Evolutionary conservation across 2,797 vertebrate species (phyloP), one percentile per base, ranked within the genome.

Genomic region (Agapornis canus): DNA sequence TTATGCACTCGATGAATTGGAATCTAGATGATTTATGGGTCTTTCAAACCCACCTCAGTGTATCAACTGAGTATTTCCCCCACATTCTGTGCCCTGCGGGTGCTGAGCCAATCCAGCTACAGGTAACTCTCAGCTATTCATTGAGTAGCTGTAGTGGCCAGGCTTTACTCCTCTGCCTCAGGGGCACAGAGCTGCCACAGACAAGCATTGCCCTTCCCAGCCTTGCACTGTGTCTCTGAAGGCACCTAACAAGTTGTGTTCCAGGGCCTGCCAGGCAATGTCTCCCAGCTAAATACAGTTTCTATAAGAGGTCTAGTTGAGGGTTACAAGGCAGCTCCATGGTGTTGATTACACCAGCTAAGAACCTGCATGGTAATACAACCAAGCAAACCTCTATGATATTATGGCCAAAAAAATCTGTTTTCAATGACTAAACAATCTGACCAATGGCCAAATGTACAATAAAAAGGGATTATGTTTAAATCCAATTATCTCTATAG

Each of bases 121-220:
- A 60, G 39, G 35, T 39, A 60, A 32, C 49, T 37, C 57, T 35
- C n/a, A 48, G 39, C 47, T 69, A 29, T 37, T 29, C 10, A 4
- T 23, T 1, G 4, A 69, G 25, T 0, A 8, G 59, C 42, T 4
- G 3, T 0, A 1, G 49, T n/a, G 35, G 37, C 39, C 59, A 57
- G 0, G 1, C 29, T 52, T 48, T 5, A 5, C 6, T 22, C 37
- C 31, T 26, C 25, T 22, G 42, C 10, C 20, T 43, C 56, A 20
- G n/a, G 29, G 37, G 15, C 56, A 73, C 3, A 1, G 52, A 65
- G 37, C 39, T 65, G 82, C 32, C 22, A 11, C 57, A 5, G 2
- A 83, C 22, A 43, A 49, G 60, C 40, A n/a, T 22, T 25, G 68
- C 39, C 6, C 2, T 5, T 21, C 27, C 49, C 64, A 47, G 51